Evolutionary conservation across 2,113 vertebrate genomes (phyloP).

Genomic region (Benitochromis conjunctus): DNA sequence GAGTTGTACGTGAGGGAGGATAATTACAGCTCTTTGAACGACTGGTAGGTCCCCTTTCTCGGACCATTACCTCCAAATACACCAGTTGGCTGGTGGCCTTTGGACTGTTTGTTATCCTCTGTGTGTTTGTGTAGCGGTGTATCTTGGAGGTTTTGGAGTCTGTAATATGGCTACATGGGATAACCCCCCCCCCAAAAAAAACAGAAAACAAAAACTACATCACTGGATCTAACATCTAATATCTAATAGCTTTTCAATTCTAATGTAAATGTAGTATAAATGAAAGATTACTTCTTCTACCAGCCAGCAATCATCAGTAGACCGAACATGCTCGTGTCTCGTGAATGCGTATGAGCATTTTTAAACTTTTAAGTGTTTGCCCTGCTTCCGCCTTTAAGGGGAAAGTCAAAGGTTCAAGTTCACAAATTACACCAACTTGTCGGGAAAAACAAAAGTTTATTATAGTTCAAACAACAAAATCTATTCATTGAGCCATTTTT

Average conservation of each 20-base stretch:
- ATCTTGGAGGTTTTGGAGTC: neutral
- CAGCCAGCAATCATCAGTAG: constrained; percentile 3
- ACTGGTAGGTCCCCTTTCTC: neutral
- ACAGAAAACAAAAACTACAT: neutral
- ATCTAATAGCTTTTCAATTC: constrained; percentile 1
- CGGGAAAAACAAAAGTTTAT: neutral
- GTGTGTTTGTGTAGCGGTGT: neutral
- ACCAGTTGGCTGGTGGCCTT: constrained; percentile 11
- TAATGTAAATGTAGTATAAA: constrained; percentile 15
- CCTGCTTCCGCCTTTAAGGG: neutral
- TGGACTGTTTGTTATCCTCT: neutral
- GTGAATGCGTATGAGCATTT: constrained; percentile 15
- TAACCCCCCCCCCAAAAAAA: neutral
- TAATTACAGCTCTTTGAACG: constrained; percentile 26
- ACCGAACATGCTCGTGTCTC: neutral
- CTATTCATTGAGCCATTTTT: neutral
- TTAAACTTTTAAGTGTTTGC: neutral
- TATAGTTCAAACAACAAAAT: neutral
- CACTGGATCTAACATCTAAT: neutral
- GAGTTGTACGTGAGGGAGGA: neutral
- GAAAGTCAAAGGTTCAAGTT: neutral
- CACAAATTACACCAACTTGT: neutral
- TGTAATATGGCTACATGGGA: neutral
- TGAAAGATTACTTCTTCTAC: constrained; percentile 2
- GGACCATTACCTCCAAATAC: constrained; percentile 30